phyloP scores from a whole-genome alignment of 2,797 vertebrate species.

The Todus mexicanus region DNA sequence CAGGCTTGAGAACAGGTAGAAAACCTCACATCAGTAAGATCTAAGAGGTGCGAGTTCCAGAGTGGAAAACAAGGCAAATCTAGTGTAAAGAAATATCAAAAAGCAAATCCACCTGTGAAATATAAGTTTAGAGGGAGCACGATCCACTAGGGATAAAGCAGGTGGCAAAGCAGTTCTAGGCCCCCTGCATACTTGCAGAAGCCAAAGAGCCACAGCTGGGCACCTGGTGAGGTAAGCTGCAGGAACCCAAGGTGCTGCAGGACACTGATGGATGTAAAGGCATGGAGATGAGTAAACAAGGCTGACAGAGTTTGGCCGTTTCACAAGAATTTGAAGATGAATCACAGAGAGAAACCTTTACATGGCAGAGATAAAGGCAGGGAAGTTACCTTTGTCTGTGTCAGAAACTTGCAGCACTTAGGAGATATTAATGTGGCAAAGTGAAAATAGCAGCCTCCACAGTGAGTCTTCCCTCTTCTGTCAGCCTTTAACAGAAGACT shows the following conservation, averaged over 20 bases:
- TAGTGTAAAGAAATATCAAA: neutral
- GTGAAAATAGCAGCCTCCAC: neutral
- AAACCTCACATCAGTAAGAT: neutral
- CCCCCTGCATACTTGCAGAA: neutral
- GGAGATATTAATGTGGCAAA: neutral
- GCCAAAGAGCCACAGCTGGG: accelerated
- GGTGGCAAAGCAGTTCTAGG: neutral
- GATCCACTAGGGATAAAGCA: neutral
- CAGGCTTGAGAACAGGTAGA: neutral
- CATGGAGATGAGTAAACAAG: neutral
- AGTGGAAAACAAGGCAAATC: neutral
- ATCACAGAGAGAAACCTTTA: neutral
- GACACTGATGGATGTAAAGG: neutral
- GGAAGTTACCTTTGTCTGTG: neutral
- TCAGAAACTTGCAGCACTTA: neutral
- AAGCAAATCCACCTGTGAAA: neutral
- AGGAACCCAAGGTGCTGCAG: neutral
- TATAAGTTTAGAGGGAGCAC: neutral
- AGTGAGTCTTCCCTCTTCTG: neutral
- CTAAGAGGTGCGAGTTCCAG: neutral
- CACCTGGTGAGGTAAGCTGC: neutral
- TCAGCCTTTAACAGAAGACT: neutral
- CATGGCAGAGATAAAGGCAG: neutral
- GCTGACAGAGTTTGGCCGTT: neutral
- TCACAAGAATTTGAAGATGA: neutral